Base-by-base conservation (phyloP, 1,140 invertebrate species). In the Halyomorpha halys region DNA sequence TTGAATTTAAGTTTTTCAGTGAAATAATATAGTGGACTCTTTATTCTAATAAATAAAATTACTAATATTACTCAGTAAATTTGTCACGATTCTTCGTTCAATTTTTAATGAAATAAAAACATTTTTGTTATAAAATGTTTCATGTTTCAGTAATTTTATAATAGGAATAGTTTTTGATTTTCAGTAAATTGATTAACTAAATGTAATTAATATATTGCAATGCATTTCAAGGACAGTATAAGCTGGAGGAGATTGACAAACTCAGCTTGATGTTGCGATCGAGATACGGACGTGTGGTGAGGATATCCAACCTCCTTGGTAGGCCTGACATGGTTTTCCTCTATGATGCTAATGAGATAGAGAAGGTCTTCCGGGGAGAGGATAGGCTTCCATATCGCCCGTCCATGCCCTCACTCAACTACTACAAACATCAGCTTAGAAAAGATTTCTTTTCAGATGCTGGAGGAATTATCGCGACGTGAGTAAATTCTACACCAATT, bases 271-370 rank as follows among this genome's bases (percentile, higher is more conserved):
- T 80, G 8, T 72, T 89, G 14, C 79, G 83, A 49, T 72, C 79
- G 56, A 74, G 84, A 66, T 89, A 85, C 62, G 85, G 86, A 2
- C 81, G 83, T 62, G 83, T 87, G 18, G 87, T 86, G 5, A 87
- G 85, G 75, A 81, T 90, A 53, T 81, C 82, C 6, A 85, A 84
- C 21, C 73, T 90, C 1, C 80, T 89, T 60, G 86, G 86, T 3
- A 83, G 87, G 72, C 86, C 87, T 1, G 86, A 90, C 75, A 78
- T 90, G 71, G 79, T 90, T 23, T 90, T 90, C 70, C 78, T 90
- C 13, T 88, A 87, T 74, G 82, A 86, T 71, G 85, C 86, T 0
- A 81, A 87, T 63, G 86, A 87, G 69, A 87, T 88, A 15, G 82
- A 87, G 61, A 82, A 81, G 64, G 82, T 90, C 59, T 88, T 89